These are phyloP conservation scores for Drosophila guanche DNA, from an alignment of 1,140 invertebrate species.

Conservation along the genomic window DNA sequence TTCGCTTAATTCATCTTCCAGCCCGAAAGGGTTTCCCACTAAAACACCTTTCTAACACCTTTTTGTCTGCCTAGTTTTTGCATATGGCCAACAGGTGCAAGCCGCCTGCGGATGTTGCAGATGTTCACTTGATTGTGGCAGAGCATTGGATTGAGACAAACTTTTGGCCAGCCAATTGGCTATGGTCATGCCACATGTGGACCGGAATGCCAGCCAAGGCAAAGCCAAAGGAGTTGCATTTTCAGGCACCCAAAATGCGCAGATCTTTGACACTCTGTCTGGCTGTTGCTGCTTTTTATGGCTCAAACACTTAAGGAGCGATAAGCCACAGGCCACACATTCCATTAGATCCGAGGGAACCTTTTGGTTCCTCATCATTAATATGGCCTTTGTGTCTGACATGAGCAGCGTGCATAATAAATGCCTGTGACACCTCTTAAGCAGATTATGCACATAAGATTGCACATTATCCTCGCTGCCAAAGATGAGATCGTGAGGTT, in stretches of 20 bases:
- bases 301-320: no score
- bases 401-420: constrained; percentile 26
- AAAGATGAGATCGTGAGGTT: constrained; percentile 13
- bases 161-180: constrained; percentile 22
- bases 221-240: background rate
- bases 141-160: constrained; percentile 23
- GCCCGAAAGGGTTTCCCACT: constrained; percentile 59
- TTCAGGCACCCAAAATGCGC: no score
- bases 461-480: constrained; percentile 50
- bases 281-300: background rate
- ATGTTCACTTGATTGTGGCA: constrained; percentile 10
- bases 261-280: no score
- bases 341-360: background rate
- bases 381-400: constrained; percentile 41
- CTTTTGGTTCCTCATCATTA: constrained; percentile 34
- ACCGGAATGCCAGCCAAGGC: constrained; percentile 1
- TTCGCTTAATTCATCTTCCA: constrained; percentile 58
- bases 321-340: constrained; percentile 2
- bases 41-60: constrained; percentile 35
- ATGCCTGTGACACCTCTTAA: constrained; percentile 59
- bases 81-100: constrained; percentile 47
- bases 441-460: constrained; percentile 59
- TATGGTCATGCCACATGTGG: background rate
- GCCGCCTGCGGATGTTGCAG: constrained; percentile 15
- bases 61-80: constrained; percentile 25